Evolutionary conservation across 2,888 invertebrate species (phyloP), one percentile per base, ranked within the genome.

Genomic region (Clitarchus hookeri): DNA sequence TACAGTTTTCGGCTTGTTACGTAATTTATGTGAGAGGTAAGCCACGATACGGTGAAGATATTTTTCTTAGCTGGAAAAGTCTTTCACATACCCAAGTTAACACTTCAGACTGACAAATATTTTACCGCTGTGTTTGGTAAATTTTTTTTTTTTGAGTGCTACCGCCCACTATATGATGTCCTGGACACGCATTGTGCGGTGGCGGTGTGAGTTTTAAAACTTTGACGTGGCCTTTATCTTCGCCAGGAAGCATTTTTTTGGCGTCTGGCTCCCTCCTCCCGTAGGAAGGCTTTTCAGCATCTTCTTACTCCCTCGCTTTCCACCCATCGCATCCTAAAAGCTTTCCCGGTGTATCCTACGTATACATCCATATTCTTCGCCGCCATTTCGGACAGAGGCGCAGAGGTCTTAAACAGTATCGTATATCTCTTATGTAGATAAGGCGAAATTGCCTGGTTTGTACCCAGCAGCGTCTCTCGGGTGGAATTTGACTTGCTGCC

Each of bases 361-460:
- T 65, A 65, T 65, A 23, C 65, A 65, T 65, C 65, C 16, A 65
- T 65, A 65, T 65, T 65, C 65, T 65, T 65, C 23, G 23, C 65
- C 65, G n/a, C 65, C 65, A n/a, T 65, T n/a, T 65, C 65, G n/a
- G 65, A 65, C 65, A 65, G 27, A 82, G 82, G 27, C 19, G 27
- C 36, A n/a, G 82, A 44, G 44, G 27, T 82, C 27, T 65, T 82
- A 82, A 82, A 82, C 82, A 82, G 19, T 82, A 82, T 82, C 27
- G 44, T 82, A 82, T 13, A 82, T 82, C 82, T 82, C 82, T 27
- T 82, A 82, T 82, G 82, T 27, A 82, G 82, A 82, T 82, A 82
- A 82, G 44, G 25, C 26, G 44, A 82, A 82, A 82, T 27, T 82
- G 82, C 82, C 82, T 82, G 44, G 82, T 82, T 79, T 82, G 82